Evolutionary conservation across 2,888 invertebrate genomes (phyloP).

Genomic region (Apamea sordens): DNA sequence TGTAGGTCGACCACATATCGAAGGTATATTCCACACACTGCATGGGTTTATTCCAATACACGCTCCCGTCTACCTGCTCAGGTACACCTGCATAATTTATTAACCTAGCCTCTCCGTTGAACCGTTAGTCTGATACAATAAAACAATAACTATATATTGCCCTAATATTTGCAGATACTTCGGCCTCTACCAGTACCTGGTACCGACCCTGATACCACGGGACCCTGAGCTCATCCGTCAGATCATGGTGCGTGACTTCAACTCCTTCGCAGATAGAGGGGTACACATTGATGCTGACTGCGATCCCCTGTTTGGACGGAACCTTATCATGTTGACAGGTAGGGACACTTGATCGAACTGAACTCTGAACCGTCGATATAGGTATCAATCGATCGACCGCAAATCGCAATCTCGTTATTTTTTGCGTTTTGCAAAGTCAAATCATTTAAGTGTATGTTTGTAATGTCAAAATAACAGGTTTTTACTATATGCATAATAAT

Average conservation of each 20-base stretch:
- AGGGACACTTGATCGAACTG: constrained; percentile 2
- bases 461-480: too few species aligned
- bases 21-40: background rate
- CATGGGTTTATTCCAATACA: background rate
- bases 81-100: background rate
- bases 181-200: constrained; percentile 79
- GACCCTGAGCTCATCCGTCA: constrained; percentile 79
- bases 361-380: background rate
- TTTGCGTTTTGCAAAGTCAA: background rate
- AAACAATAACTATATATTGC: background rate
- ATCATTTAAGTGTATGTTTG: too few species aligned
- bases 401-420: background rate
- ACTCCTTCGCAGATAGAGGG: constrained; percentile 76
- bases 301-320: constrained; percentile 78
- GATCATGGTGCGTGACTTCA: constrained; percentile 79
- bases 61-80: background rate
- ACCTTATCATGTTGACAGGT: constrained; percentile 80
- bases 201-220: constrained; percentile 78
- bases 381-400: background rate
- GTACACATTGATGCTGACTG: constrained; percentile 77
- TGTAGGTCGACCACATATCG: background rate
- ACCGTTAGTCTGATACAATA: background rate
- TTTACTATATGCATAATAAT: too few species aligned
- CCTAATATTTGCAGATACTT: constrained; percentile 72
- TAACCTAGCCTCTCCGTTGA: background rate